Conservation (phyloP, 1,140 invertebrate genomes). For the Tigriopus japonicus region DNA sequence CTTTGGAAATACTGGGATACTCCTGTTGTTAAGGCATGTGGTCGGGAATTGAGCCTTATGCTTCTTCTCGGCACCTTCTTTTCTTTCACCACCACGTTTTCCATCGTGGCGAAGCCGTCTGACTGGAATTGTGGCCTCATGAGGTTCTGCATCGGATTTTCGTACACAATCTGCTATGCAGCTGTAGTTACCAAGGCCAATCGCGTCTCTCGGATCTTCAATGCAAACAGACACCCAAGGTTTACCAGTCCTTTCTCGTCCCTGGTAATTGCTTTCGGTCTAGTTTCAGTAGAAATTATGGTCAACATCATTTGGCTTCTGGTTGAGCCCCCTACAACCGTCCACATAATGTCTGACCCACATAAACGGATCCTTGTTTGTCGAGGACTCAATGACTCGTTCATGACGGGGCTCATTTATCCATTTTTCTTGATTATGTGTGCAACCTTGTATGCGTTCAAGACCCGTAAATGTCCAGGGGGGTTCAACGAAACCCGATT, state of each 20-base stretch:
- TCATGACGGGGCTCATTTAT: constrained; percentile 30
- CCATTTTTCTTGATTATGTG: constrained; percentile 34
- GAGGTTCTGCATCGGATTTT: constrained; percentile 32
- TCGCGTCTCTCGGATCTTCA: constrained; percentile 36
- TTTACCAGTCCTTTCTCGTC: constrained; percentile 34
- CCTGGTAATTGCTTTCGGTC: constrained; percentile 31
- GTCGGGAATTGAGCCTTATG: constrained; percentile 31
- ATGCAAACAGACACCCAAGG: constrained; percentile 20
- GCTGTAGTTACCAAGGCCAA: constrained; percentile 39
- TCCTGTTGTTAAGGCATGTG: constrained; percentile 38
- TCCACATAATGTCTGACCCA: constrained; percentile 25
- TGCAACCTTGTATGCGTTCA: constrained; percentile 52
- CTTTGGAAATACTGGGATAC: constrained; percentile 42
- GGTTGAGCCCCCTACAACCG: constrained; percentile 27
- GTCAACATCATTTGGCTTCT: constrained; percentile 34
- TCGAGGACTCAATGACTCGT: constrained; percentile 7
- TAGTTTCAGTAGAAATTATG: constrained; percentile 32
- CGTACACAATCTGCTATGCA: constrained; percentile 36
- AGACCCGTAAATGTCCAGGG: constrained; percentile 51
- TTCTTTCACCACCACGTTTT: constrained; percentile 36
- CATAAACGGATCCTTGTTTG: constrained; percentile 22
- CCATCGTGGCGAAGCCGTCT: constrained; percentile 32
- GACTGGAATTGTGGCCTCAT: constrained; percentile 30
- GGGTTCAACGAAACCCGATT: constrained; percentile 54
- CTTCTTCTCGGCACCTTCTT: constrained; percentile 31